Evolutionary conservation across 2,113 vertebrate species (phyloP), one percentile per base, ranked within the genome.

Genomic region (Hypocryptadius cinnamomeus): DNA sequence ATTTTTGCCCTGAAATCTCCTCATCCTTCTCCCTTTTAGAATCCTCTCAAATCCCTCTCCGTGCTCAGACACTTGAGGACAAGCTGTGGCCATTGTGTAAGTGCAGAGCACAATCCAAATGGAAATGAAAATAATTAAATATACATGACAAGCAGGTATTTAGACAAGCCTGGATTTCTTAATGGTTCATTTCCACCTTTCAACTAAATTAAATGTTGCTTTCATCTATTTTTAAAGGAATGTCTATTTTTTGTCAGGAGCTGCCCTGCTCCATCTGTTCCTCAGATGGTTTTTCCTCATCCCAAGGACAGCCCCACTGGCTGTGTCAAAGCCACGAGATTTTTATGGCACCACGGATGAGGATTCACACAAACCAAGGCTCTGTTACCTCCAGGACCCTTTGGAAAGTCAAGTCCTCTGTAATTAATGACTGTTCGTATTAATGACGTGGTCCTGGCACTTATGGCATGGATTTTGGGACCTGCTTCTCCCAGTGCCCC

Each of bases 221-320:
- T 82, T 94, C 79, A 83, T 94, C 85, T 85, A 44, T 93, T 94
- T 96, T 94, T 92, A 83, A 95, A 70, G 64, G 35, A 82, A 71
- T 28, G 37, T 22, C 86, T 92, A 6, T 35, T 82, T 85, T 56
- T 0, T 5, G 27, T 15, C 22, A 13, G 77, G 63, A 80, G 63
- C 72, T 85, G 76, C 71, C 71, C 74, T 87, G 71, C 57, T 91
- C 69, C 70, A 66, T 91, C 69, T 90, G 76, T 28, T 86, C 64
- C 63, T 81, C 7, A 6, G 35, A 8, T 39, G 69, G 11, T 70
- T 94, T 88, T 78, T 44, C 69, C 70, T 37, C 17, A 42, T 60
- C 28, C 81, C 59, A 61, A 61, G 39, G 9, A 33, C 15, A 69
- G 63, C 76, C 35, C 57, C 63, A 12, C 23, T 56, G 80, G 76